Conservation (phyloP, 2,113 vertebrate genomes). For the Pseudopodoces humilis region DNA sequence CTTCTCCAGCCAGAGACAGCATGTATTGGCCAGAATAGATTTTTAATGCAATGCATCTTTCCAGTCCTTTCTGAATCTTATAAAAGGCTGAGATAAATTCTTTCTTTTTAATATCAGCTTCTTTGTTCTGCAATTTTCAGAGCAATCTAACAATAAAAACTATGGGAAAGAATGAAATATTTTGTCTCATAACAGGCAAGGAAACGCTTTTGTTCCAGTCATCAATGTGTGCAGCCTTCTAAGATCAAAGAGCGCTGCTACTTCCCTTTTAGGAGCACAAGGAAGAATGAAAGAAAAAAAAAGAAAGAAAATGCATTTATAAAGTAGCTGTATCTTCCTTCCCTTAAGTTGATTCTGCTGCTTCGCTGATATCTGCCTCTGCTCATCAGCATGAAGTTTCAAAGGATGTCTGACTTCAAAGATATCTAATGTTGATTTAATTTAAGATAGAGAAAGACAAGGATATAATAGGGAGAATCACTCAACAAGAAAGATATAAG, state of each 20-base stretch:
- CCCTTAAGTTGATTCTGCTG: background rate
- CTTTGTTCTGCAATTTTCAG: conserved; percentile 6
- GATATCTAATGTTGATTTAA: conserved; percentile 20
- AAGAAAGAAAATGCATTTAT: background rate
- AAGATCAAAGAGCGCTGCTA: background rate
- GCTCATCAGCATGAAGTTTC: background rate
- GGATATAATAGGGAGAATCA: background rate
- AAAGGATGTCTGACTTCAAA: background rate
- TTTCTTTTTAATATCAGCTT: background rate
- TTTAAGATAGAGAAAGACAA: conserved; percentile 9
- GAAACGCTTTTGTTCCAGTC: background rate
- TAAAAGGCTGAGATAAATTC: background rate
- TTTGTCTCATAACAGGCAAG: background rate
- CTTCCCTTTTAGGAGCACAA: background rate
- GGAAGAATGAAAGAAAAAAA: background rate
- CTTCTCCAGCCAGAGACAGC: background rate
- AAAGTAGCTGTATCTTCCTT: background rate
- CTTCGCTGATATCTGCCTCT: background rate
- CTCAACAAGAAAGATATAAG: conserved; percentile 8
- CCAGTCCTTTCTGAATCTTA: background rate
- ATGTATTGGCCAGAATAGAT: background rate
- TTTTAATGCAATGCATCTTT: background rate
- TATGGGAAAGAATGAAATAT: background rate
- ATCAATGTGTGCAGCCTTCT: background rate
- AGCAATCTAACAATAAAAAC: background rate